Conservation (phyloP, 2,888 invertebrate species). For the Trilocha varians region DNA sequence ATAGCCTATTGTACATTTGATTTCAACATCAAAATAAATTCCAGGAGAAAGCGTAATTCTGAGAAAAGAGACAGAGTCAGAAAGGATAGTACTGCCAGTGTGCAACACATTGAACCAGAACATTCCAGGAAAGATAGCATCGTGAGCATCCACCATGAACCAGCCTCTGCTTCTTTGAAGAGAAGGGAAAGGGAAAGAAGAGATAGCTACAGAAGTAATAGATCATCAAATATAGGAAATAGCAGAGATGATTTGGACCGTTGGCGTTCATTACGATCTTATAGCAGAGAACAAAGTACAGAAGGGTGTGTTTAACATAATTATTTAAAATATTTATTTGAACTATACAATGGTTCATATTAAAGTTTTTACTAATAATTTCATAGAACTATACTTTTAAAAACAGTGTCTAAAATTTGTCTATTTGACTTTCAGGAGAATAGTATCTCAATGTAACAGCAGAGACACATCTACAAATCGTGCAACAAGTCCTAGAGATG, state of each 20-base stretch:
- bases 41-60: conserved; percentile 52
- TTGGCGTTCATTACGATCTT: conserved; percentile 62
- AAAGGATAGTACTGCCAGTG: conserved; percentile 54
- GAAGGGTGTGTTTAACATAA: conserved; percentile 44
- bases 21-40: conserved; percentile 37
- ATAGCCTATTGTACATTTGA: not conserved
- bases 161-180: conserved; percentile 35
- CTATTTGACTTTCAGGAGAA: conserved; percentile 53
- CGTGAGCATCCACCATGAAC: conserved; percentile 52
- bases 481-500: conserved; percentile 53
- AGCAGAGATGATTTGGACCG: conserved; percentile 63
- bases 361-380: no score
- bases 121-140: conserved; percentile 49
- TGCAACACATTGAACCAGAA: conserved; percentile 47
- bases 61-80: conserved; percentile 55
- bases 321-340: not conserved
- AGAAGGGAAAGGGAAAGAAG: conserved; percentile 50
- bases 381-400: no score
- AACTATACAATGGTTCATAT: no score
- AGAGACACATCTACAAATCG: conserved; percentile 56
- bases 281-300: conserved; percentile 64
- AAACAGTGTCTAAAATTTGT: no score
- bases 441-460: conserved; percentile 64
- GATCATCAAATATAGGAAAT: conserved; percentile 61
- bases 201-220: conserved; percentile 59